These are phyloP conservation scores for Rachycentron canadum DNA, from an alignment of 2,797 vertebrate species.

Conservation along the genomic window DNA sequence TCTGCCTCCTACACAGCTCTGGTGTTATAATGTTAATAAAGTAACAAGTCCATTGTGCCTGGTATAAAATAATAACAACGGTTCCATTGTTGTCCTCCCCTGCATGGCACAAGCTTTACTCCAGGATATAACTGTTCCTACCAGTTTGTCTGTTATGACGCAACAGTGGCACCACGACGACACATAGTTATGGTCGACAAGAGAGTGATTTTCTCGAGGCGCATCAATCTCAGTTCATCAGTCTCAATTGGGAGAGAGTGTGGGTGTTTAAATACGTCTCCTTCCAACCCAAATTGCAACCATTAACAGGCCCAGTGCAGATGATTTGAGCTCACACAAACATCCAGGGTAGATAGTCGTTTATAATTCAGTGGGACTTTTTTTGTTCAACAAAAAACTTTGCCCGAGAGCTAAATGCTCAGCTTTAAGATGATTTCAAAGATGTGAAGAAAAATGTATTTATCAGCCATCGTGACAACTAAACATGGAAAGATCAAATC, in stretches of 20 bases:
- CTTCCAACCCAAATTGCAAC: conserved; percentile 52
- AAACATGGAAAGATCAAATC: conserved; percentile 8
- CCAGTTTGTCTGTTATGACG: conserved; percentile 2
- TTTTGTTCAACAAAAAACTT: conserved; percentile 13
- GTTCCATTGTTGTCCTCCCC: not conserved
- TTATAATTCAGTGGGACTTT: conserved; percentile 46
- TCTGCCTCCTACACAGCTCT: not conserved
- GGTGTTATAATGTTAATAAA: not conserved
- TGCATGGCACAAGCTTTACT: not conserved
- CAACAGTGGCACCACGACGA: not conserved
- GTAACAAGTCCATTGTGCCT: not conserved
- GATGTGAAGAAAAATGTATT: not conserved
- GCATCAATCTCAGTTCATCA: conserved; percentile 34
- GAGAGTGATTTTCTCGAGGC: conserved; percentile 26
- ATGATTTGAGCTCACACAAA: conserved; percentile 36
- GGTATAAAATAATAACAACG: not conserved
- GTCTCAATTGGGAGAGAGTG: conserved; percentile 35
- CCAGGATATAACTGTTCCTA: conserved; percentile 1
- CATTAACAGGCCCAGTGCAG: conserved; percentile 38
- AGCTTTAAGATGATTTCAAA: conserved; percentile 38
- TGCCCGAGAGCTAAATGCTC: conserved; percentile 37
- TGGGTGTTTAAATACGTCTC: conserved; percentile 55
- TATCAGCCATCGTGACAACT: conserved; percentile 4
- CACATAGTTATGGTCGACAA: not conserved
- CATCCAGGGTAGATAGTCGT: conserved; percentile 42